Base-by-base conservation (phyloP, 2,113 vertebrate species). In the Albula goreensis region DNA sequence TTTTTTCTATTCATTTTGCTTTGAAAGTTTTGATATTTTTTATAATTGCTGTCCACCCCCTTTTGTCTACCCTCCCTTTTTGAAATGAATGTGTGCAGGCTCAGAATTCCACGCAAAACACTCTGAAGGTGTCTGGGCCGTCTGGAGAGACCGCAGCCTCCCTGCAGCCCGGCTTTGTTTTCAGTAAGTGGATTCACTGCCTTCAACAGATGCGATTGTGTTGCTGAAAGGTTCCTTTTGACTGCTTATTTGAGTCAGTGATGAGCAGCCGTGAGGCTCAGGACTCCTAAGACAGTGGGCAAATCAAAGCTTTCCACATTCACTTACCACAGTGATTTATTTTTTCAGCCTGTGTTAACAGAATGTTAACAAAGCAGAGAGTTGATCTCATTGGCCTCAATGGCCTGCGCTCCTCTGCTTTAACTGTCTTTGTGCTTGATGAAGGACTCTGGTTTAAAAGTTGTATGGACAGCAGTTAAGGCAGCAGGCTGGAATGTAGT, bases 91-190 rank as follows among this genome's bases (percentile, higher is more conserved):
- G 53, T 0, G 19, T 15, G 50, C 11, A 74, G 31, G 2, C 77
- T 77, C 91, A 95, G 92, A 95, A 91, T 88, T 89, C 93, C 8
- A 50, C 83, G 2, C 92, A 91, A 25, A 88, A 83, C 1, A 52
- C 91, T 0, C 87, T 90, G 82, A 95, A 94, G 87, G 82, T 89
- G 7, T 56, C 92, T 0, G 3, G 48, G 0, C 78, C 85, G 0
- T 60, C 74, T 13, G 3, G 86, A 52, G 95, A 94, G 53, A 56
- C 60, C 82, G n/a, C 89, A 53, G 19, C 89, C 6, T 6, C 85
- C 6, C 17, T 90, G 57, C 90, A 91, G 82, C 4, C 85, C 3
- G 17, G 88, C 78, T 95, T 94, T 78, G 83, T 92, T 22, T 95
- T 96, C 88, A 93, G 95, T 95, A 86, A 92, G 93, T 50, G 22